Conservation (phyloP, 2,888 invertebrate species). For the Cosmopolites sordidus region DNA sequence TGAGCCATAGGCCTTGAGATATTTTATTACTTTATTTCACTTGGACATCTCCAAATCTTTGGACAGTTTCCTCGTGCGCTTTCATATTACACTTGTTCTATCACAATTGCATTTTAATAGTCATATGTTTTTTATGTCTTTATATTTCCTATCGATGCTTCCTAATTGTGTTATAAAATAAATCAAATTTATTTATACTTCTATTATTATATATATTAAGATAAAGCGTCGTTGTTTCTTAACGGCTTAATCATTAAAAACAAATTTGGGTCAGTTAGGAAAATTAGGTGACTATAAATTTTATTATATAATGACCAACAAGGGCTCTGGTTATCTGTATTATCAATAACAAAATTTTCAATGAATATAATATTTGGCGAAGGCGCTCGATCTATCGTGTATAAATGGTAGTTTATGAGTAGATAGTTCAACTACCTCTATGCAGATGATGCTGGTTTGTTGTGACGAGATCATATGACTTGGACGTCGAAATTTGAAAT, state of each 20-base stretch:
- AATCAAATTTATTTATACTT: neutral
- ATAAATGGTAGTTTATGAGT: too few species aligned
- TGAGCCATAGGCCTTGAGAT: slow-evolving; percentile 44
- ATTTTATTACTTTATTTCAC: slow-evolving; percentile 33
- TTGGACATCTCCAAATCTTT: slow-evolving; percentile 11
- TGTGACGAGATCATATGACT: neutral
- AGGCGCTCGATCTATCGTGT: too few species aligned
- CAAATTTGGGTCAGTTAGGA: slow-evolving; percentile 1
- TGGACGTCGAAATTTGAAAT: neutral
- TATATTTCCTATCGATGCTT: too few species aligned
- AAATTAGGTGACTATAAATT: slow-evolving; percentile 1
- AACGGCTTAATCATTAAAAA: neutral
- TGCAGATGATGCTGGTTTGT: too few species aligned
- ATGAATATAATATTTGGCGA: too few species aligned
- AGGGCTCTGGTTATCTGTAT: neutral
- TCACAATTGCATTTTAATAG: neutral
- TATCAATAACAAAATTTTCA: too few species aligned
- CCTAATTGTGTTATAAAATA: neutral
- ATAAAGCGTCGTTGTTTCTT: too few species aligned
- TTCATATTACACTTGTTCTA: neutral
- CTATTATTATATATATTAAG: neutral
- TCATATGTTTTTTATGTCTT: too few species aligned
- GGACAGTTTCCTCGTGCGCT: slow-evolving; percentile 12
- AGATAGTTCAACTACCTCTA: too few species aligned
- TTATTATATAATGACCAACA: neutral